Percentiles rank a stretch among this genome's conserved stretches.
phyloP scores from a whole-genome alignment of 1,140 invertebrate genomes.

The Pseudomyrmex pallidus region DNA sequence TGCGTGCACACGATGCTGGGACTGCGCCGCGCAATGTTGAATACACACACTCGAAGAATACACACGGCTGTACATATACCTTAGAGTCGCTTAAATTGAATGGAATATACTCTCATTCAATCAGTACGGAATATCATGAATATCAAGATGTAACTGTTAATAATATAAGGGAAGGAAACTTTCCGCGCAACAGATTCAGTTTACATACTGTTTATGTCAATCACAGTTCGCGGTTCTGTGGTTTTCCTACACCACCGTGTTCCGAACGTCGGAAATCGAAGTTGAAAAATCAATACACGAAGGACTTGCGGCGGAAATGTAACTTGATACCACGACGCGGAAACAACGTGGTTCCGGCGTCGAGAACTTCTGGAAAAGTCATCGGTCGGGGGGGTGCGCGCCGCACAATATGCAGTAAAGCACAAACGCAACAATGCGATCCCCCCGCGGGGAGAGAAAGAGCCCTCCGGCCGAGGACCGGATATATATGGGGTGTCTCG shows the following conservation, averaged over 20 bases:
- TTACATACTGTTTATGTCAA: no score
- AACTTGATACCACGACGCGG: background rate
- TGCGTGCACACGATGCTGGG: constrained; percentile 30
- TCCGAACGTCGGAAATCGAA: background rate
- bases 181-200: no score
- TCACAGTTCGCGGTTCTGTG: no score
- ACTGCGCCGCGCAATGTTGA: background rate
- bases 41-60: constrained; percentile 7
- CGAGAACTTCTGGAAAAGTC: constrained; percentile 25
- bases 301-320: constrained; percentile 5
- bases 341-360: background rate
- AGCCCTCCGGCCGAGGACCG: constrained; percentile 27
- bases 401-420: constrained; percentile 81
- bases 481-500: constrained; percentile 78
- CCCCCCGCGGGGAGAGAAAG: constrained; percentile 10
- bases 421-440: constrained; percentile 78
- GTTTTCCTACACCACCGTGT: background rate
- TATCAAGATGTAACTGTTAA: background rate
- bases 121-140: background rate
- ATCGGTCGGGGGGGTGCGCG: background rate
- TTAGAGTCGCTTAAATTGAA: constrained; percentile 17
- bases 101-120: constrained; percentile 15
- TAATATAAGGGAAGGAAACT: background rate
- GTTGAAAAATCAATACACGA: constrained; percentile 4
- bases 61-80: background rate